Evolutionary conservation across 2,888 invertebrate species (phyloP).

Genomic region (Cryptocephalus primarius): DNA sequence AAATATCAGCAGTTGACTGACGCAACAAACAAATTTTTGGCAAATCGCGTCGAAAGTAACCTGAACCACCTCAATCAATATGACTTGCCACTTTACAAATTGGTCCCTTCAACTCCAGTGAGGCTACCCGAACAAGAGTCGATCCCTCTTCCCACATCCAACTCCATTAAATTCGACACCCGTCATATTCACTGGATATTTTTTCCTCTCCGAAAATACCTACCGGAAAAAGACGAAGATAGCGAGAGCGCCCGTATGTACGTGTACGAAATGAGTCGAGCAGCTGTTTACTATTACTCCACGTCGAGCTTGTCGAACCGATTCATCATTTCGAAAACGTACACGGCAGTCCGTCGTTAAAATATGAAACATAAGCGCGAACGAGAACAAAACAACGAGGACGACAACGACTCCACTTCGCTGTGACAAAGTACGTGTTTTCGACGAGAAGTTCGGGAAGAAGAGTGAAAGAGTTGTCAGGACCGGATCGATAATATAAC

Average conservation of each 20-base stretch:
- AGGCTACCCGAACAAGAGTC: too few species aligned
- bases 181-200: not conserved
- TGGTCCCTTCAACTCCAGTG: too few species aligned
- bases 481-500: too few species aligned
- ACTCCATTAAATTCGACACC: too few species aligned
- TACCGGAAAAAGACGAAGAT: not conserved
- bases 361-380: constrained; percentile 32
- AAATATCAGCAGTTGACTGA: too few species aligned
- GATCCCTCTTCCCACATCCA: too few species aligned
- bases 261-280: constrained; percentile 6
- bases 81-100: too few species aligned
- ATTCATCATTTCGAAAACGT: constrained; percentile 25
- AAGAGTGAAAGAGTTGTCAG: too few species aligned
- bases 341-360: constrained; percentile 28
- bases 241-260: not conserved
- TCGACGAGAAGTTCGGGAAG: too few species aligned
- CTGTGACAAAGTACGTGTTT: constrained; percentile 25
- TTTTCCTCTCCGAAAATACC: not conserved
- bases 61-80: too few species aligned
- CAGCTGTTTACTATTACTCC: constrained; percentile 26
- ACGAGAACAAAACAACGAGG: constrained; percentile 20
- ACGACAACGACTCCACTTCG: constrained; percentile 14
- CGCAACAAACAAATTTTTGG: too few species aligned
- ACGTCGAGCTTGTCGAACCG: constrained; percentile 16
- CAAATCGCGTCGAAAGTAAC: too few species aligned